Evolutionary conservation across 2,797 vertebrate genomes (phyloP).

Genomic region (Arctocebus calabarensis): DNA sequence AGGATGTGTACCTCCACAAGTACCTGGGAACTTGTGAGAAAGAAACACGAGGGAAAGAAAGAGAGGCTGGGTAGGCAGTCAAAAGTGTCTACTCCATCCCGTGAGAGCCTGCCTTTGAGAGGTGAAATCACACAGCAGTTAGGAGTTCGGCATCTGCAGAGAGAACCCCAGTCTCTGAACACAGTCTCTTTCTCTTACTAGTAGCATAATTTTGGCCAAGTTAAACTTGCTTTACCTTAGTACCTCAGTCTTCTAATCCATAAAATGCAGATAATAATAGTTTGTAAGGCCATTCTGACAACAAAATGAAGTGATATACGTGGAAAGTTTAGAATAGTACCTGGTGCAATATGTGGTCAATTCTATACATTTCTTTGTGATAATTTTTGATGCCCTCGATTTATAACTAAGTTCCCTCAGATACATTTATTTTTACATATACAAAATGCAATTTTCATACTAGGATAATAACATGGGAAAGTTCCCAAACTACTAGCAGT

Average conservation of each 20-base stretch:
- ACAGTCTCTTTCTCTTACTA: neutral
- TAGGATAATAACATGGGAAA: neutral
- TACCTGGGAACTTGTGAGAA: neutral
- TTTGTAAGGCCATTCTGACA: neutral
- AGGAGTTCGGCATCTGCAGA: neutral
- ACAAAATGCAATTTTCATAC: neutral
- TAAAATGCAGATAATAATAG: neutral
- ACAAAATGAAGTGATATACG: neutral
- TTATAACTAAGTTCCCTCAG: neutral
- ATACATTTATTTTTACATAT: neutral
- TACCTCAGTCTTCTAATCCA: neutral
- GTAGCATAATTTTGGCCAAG: neutral
- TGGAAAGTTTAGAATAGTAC: neutral
- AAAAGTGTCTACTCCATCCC: neutral
- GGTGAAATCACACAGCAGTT: neutral
- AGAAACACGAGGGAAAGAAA: neutral
- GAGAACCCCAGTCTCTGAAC: neutral
- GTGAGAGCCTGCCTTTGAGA: neutral
- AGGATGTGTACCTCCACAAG: neutral
- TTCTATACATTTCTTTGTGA: neutral
- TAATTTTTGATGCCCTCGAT: neutral
- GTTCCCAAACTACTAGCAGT: neutral
- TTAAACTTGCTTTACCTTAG: neutral
- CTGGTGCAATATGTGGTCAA: neutral
- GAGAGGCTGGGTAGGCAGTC: neutral